phyloP scores from a whole-genome alignment of 2,888 invertebrate species.

The Chironomus riparius region DNA sequence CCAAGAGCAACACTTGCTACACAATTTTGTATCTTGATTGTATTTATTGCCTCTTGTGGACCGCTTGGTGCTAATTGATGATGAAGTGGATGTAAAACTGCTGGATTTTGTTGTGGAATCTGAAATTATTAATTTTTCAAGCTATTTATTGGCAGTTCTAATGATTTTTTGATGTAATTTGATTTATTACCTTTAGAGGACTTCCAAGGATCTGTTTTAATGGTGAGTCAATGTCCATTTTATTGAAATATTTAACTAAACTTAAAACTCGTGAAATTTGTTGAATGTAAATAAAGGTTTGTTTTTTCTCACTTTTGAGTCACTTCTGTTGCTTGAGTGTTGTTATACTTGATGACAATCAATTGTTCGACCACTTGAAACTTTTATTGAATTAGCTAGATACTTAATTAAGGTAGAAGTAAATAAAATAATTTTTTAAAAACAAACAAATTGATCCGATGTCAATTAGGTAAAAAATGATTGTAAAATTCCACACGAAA shows the following conservation, averaged over 20 bases:
- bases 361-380: too few relatives aligned
- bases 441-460: too few relatives aligned
- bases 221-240: slow-evolving; percentile 32
- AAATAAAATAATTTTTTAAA: too few relatives aligned
- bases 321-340: too few relatives aligned
- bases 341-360: too few relatives aligned
- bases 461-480: too few relatives aligned
- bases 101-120: slow-evolving; percentile 47
- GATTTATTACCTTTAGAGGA: slow-evolving; percentile 31
- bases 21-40: slow-evolving; percentile 60
- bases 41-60: slow-evolving; percentile 50
- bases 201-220: slow-evolving; percentile 40
- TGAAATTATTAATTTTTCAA: neutral
- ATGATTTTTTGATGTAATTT: neutral
- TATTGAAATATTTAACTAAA: neutral
- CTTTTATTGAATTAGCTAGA: too few relatives aligned
- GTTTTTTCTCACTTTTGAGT: neutral
- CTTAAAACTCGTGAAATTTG: too few relatives aligned
- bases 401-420: too few relatives aligned
- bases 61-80: slow-evolving; percentile 42
- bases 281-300: too few relatives aligned
- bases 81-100: slow-evolving; percentile 42
- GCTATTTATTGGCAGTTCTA: neutral
- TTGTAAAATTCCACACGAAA: too few relatives aligned
- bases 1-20: slow-evolving; percentile 70